A percentile compares a stretch with the other conserved stretches of the same genome.
Evolutionary conservation across 2,888 invertebrate genomes (phyloP).

Genomic region (Lasioglossum malachurum): DNA sequence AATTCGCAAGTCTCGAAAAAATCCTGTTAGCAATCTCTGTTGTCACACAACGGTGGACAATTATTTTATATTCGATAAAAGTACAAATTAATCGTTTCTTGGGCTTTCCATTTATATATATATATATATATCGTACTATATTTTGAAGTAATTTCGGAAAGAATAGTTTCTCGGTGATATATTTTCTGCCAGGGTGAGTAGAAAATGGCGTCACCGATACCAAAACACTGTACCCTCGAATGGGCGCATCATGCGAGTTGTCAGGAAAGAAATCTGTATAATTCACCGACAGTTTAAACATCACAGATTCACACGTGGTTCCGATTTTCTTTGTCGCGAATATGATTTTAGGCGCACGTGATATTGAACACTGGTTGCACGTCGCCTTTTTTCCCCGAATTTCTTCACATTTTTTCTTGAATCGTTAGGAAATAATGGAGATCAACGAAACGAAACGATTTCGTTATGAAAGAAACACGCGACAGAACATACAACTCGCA

Average conservation of each 20-base stretch:
- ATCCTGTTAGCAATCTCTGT: not conserved
- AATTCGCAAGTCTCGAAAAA: not conserved
- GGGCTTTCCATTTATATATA: not conserved
- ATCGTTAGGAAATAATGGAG: conserved; percentile 42
- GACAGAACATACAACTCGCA: conserved; percentile 23
- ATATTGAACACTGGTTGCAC: conserved; percentile 61
- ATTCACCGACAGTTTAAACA: not conserved
- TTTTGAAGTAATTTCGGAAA: not conserved
- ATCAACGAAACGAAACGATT: conserved; percentile 53
- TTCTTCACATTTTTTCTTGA: not conserved
- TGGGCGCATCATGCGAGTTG: not conserved
- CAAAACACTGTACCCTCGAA: not conserved
- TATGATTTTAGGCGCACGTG: conserved; percentile 14
- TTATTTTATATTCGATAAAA: not conserved
- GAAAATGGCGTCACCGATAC: not conserved
- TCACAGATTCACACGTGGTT: not conserved
- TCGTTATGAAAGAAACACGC: conserved; percentile 34
- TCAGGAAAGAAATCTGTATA: not conserved
- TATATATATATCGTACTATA: not conserved
- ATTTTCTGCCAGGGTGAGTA: not conserved
- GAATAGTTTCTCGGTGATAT: not conserved
- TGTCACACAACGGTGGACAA: not conserved
- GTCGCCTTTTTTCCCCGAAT: conserved; percentile 46
- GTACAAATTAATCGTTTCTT: not conserved
- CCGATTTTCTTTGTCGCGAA: conserved; percentile 16